Evolutionary conservation across 2,888 invertebrate genomes (phyloP), one percentile per base, ranked within the genome.

Genomic region (Drosophila subquinaria): DNA sequence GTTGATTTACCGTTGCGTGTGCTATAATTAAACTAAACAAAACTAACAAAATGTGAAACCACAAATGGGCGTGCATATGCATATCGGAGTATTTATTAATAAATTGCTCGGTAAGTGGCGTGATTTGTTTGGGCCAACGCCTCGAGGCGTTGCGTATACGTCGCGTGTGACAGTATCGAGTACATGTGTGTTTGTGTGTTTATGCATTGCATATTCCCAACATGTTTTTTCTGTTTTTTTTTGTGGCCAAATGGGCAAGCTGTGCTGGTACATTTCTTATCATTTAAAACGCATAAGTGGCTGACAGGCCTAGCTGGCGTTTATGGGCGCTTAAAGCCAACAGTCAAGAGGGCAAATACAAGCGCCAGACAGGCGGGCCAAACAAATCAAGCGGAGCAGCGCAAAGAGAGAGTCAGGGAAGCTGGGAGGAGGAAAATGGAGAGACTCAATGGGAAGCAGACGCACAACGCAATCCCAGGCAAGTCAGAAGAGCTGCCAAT

Each of bases 221-320:
- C 17, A 20, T 20, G 20, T 43, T 43, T 5, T 5, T 3, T 36
- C 11, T 38, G 11, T n/a, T 13, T 51, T 59, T 27, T 47, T 47
- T 42, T 15, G 35, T 23, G 15, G 30, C 43, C 57, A 63, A 69
- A 75, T 77, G 69, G 73, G 43, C 78, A 61, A 60, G 62, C 63
- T 62, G 76, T 10, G 52, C 42, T 48, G 62, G 55, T 43, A 67
- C 72, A 84, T 89, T 79, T 88, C 82, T 84, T 88, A 89, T 85
- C 89, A 84, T 84, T 82, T 84, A 84, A 84, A 82, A 85, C 43
- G 68, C 84, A 89, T 89, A 84, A 81, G 70, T 67, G 81, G 56
- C 67, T 64, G 69, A 64, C 69, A 73, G 69, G 85, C 65, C 81
- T 83, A 56, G 57, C 64, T 48, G 52, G 57, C 87, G 52, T 70